A percentile compares a stretch with the other conserved stretches of the same genome.
Evolutionary conservation across 1,140 invertebrate species (phyloP).

Genomic region (Theocolax elegans): DNA sequence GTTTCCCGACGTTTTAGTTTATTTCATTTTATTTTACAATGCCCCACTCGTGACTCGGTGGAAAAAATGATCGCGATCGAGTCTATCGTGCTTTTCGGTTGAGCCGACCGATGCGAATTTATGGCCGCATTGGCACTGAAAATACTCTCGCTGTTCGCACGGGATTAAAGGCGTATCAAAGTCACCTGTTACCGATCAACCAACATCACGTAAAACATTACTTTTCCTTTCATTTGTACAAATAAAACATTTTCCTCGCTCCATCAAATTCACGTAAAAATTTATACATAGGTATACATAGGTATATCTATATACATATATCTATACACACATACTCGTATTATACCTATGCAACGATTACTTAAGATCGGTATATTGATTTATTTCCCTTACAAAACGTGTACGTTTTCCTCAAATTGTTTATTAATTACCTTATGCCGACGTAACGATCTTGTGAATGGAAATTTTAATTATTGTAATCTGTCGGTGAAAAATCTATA

Average conservation of each 20-base stretch:
- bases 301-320: no score
- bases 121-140: conserved; percentile 23
- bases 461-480: no score
- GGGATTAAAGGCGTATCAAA: conserved; percentile 17
- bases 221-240: neutral
- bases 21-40: neutral
- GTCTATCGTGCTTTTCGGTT: no score
- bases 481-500: no score
- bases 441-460: no score
- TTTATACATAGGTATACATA: no score
- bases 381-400: no score
- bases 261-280: neutral
- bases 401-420: no score
- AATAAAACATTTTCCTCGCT: neutral
- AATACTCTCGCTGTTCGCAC: neutral
- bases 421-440: no score
- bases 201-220: neutral
- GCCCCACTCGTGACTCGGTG: neutral
- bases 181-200: conserved; percentile 22
- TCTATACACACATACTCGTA: no score
- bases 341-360: no score
- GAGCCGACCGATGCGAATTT: neutral
- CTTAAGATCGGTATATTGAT: no score
- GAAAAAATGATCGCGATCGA: neutral
- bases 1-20: neutral